Base-by-base conservation (phyloP, 2,888 invertebrate species). In the Trissolcus japonicus region DNA sequence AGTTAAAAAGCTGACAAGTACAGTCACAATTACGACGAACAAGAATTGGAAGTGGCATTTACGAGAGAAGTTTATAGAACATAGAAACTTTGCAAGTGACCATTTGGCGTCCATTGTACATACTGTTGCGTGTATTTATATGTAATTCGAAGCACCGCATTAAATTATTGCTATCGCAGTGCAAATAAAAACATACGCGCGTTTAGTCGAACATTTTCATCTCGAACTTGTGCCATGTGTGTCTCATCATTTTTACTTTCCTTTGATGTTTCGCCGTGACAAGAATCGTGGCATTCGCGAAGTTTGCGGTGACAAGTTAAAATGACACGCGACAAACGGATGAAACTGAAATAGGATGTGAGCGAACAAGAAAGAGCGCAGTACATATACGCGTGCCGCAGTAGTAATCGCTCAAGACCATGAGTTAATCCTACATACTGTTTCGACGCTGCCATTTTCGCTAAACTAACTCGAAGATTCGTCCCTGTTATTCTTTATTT, bases 381-480 rank as follows among this genome's bases (percentile, higher is more conserved):
- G 25, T 4, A 6, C 25, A 79, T 69, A 9, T 77, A 79, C 84
- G 83, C 83, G 83, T 83, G 82, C 72, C 76, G 71, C 68, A 82
- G 82, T 35, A 35, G 35, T 82, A 85, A 84, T 86, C 84, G 83
- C 82, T 85, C 83, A 82, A 82, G 79, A 80, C 80, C 80, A 72
- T 76, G 79, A 79, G 78, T 79, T 81, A 83, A 84, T 82, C 80
- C 74, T 77, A 46, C 48, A 21, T 35, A 40, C 43, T 56, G 55
- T 62, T 59, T 72, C 76, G 60, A 54, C 48, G 59, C 62, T 69
- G 69, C 57, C 67, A 68, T 72, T 72, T 43, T 35, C 62, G 17
- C 55, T 72, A 65, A 73, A 75, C 76, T 77, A 81, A 80, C 68
- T 59, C 78, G 72, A 80, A 81, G 80, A 78, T 82, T 80, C 77